A percentile compares a stretch with the other conserved stretches of the same genome.
These are phyloP conservation scores for Apodemia zela DNA, from an alignment of 2,888 invertebrate genomes.

Conservation along the genomic window DNA sequence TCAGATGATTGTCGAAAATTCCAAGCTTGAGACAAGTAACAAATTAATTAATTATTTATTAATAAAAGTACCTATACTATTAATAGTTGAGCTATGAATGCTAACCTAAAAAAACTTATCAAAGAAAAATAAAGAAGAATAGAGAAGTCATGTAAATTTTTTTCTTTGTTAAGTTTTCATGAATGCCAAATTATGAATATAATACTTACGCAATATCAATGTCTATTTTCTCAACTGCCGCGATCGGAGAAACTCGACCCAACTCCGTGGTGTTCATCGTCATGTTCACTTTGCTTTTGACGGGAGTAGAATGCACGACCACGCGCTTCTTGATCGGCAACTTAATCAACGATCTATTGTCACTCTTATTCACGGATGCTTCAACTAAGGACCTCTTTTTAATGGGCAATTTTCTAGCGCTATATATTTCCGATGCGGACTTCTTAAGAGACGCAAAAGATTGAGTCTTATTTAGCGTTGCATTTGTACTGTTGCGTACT, in stretches of 20 bases:
- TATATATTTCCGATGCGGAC: constrained; percentile 44
- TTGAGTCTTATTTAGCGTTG: constrained; percentile 16
- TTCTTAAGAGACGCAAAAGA: constrained; percentile 28
- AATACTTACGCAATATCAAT: constrained; percentile 20
- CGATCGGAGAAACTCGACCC: constrained; percentile 59
- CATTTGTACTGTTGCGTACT: constrained; percentile 36
- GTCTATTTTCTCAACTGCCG: constrained; percentile 28
- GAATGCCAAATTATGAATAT: not conserved
- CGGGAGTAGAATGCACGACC: constrained; percentile 60
- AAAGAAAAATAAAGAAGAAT: too few relatives aligned
- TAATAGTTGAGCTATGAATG: too few relatives aligned
- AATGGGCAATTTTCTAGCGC: constrained; percentile 49
- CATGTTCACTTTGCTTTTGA: constrained; percentile 42
- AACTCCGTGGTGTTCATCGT: constrained; percentile 44
- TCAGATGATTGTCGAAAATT: too few relatives aligned
- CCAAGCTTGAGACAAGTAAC: too few relatives aligned
- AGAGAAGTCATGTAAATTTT: too few relatives aligned
- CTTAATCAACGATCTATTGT: constrained; percentile 7
- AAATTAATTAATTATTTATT: too few relatives aligned
- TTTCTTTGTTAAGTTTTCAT: too few relatives aligned
- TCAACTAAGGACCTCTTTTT: constrained; percentile 55
- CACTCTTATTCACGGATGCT: constrained; percentile 14
- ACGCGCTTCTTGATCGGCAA: constrained; percentile 58
- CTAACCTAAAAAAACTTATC: too few relatives aligned
- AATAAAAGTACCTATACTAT: too few relatives aligned